Evolutionary conservation across 2,113 vertebrate genomes (phyloP).

Genomic region (Misgurnus mizolepis): DNA sequence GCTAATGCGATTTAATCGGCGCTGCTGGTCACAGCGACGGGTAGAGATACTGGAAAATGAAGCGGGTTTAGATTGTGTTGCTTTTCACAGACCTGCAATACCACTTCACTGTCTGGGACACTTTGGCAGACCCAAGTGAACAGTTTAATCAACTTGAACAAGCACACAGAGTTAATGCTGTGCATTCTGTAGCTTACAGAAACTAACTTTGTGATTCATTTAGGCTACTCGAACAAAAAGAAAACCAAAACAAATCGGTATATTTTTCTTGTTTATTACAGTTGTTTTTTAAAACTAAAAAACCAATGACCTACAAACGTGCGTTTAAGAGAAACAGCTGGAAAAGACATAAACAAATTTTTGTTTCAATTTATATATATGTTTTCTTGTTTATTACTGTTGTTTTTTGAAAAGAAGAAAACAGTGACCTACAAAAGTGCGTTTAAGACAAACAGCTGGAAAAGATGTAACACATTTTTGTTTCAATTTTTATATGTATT

Average conservation of each 20-base stretch:
- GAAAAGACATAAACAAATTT: too few species aligned
- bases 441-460: too few species aligned
- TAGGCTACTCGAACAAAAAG: too few species aligned
- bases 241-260: not conserved
- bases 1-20: conserved; percentile 76
- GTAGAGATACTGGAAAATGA: not conserved
- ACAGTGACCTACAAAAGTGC: too few species aligned
- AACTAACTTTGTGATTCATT: not conserved
- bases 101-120: conserved; percentile 69
- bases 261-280: not conserved
- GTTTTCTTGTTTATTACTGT: not conserved
- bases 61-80: conserved; percentile 50
- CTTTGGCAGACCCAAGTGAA: conserved; percentile 69
- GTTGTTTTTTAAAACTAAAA: too few species aligned
- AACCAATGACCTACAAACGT: too few species aligned
- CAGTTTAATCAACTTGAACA: conserved; percentile 68
- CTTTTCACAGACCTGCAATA: conserved; percentile 64
- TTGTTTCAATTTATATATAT: too few species aligned
- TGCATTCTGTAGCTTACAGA: conserved; percentile 28
- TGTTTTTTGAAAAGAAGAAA: not conserved
- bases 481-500: too few species aligned
- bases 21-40: conserved; percentile 47
- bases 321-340: too few species aligned
- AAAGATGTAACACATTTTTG: too few species aligned
- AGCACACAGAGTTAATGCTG: conserved; percentile 50